Evolutionary conservation across 23 tunicate species (phyloP), one percentile per base, ranked within the genome.

Genomic region (Botrylloides violaceus): DNA sequence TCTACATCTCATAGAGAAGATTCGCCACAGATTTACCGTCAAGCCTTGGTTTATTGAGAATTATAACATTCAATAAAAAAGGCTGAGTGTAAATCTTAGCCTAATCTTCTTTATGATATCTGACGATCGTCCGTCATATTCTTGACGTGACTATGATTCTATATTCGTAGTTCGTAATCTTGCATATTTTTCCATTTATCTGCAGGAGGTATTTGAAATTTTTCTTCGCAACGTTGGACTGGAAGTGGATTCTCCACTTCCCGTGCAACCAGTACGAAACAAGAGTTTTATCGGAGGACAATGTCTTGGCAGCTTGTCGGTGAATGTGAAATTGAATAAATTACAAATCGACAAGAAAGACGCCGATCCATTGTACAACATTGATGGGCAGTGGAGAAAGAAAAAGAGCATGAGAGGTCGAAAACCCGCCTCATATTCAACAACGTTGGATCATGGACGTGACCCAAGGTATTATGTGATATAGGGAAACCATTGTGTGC

Each of bases 301-400:
- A 61, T 80, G 84, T 43, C 58, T 62, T 4, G 84, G 84, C 24
- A 80, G 84, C 32, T 39, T 80, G 48, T 37, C 58, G 29, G 49
- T 80, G 4, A 62, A 61, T 21, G 70, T 56, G 0, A 61, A 80
- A 28, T 70, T 80, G 7, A 71, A 32, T 2, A 23, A 32, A 6
- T 36, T 80, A 35, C 80, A 86, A 66, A 64, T 87, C 39, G 95
- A 87, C 59, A 80, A 87, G 31, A 81, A 87, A 37, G 66, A 76
- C 15, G 71, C 86, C 20, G 95, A 87, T 56, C 63, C 61, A 12
- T 22, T 71, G 24, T 87, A 87, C 75, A 36, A 78, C 32, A 56
- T 70, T 15, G 93, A 79, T 12, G 27, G 32, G 4, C 34, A 36
- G 5, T n/a, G 26, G 18, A 58, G 47, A 38, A 79, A 70, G 70